Percentiles rank a stretch among this genome's conserved stretches.
Conservation (phyloP, 2,797 vertebrate genomes). For the Natrix natrix region DNA sequence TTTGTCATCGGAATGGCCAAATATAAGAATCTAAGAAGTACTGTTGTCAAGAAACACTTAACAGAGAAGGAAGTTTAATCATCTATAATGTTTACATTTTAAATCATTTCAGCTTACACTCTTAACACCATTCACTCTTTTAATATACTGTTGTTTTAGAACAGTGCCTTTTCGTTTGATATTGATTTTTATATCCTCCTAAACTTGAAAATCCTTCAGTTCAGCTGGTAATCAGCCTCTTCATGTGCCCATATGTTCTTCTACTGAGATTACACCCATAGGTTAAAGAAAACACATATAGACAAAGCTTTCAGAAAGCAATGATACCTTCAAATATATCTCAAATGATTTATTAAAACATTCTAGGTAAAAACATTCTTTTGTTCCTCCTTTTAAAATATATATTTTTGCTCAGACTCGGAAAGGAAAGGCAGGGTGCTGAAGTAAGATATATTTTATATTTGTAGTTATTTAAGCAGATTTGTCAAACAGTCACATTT, state of each 20-base stretch:
- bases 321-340: conserved; percentile 43
- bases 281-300: background rate
- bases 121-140: conserved; percentile 39
- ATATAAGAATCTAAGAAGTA: background rate
- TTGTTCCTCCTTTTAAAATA: conserved; percentile 38
- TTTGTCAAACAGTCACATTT: conserved; percentile 59
- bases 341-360: conserved; percentile 16
- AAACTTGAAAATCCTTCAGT: conserved; percentile 42
- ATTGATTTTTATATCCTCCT: conserved; percentile 48
- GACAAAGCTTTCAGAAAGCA: background rate
- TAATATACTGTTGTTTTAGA: conserved; percentile 49
- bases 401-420: background rate
- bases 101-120: background rate
- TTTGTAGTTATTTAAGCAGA: conserved; percentile 48
- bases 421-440: conserved; percentile 14
- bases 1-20: background rate
- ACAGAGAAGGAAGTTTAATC: background rate
- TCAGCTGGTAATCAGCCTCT: conserved; percentile 22
- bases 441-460: conserved; percentile 8
- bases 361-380: conserved; percentile 30
- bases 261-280: background rate
- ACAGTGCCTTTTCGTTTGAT: conserved; percentile 55
- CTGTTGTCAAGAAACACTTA: background rate
- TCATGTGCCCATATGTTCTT: conserved; percentile 13
- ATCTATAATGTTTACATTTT: background rate